These are phyloP conservation scores for Andrena cerasifolii DNA, from an alignment of 1,140 invertebrate genomes.

Conservation along the genomic window DNA sequence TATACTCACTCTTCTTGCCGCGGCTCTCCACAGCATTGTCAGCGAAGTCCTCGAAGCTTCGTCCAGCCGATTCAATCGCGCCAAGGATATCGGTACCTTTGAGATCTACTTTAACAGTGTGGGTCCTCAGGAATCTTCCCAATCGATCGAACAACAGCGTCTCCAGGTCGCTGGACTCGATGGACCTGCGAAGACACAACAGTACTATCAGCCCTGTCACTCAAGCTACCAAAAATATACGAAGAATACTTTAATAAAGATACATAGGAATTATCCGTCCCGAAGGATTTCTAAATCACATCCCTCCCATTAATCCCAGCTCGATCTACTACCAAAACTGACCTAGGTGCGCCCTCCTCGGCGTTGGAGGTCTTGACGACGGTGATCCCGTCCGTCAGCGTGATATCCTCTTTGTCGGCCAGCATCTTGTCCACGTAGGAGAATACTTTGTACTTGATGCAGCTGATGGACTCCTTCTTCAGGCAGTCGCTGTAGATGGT, in stretches of 20 bases:
- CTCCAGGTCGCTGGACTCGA: slow-evolving; percentile 85
- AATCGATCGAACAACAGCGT: slow-evolving; percentile 86
- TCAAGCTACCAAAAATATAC: neutral
- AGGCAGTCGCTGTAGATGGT: slow-evolving; percentile 90
- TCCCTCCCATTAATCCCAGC: no score
- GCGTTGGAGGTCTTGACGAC: slow-evolving; percentile 89
- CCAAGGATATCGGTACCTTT: slow-evolving; percentile 92
- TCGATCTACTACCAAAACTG: slow-evolving; percentile 70
- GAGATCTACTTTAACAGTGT: slow-evolving; percentile 91
- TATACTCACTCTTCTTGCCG: slow-evolving; percentile 87
- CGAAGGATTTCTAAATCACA: no score
- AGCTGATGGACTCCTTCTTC: slow-evolving; percentile 90
- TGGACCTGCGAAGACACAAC: slow-evolving; percentile 71
- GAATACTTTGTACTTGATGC: slow-evolving; percentile 92
- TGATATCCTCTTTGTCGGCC: slow-evolving; percentile 89
- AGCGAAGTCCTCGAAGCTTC: slow-evolving; percentile 88
- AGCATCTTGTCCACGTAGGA: slow-evolving; percentile 92
- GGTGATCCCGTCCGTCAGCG: slow-evolving; percentile 90
- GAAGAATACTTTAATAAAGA: no score
- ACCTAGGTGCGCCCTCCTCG: slow-evolving; percentile 88
- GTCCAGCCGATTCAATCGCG: slow-evolving; percentile 89
- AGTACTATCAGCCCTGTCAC: neutral
- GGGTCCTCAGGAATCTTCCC: slow-evolving; percentile 88
- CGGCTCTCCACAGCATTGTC: slow-evolving; percentile 87
- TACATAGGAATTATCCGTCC: no score